Evolutionary conservation across 2,113 vertebrate species (phyloP).

Genomic region (Sander vitreus): DNA sequence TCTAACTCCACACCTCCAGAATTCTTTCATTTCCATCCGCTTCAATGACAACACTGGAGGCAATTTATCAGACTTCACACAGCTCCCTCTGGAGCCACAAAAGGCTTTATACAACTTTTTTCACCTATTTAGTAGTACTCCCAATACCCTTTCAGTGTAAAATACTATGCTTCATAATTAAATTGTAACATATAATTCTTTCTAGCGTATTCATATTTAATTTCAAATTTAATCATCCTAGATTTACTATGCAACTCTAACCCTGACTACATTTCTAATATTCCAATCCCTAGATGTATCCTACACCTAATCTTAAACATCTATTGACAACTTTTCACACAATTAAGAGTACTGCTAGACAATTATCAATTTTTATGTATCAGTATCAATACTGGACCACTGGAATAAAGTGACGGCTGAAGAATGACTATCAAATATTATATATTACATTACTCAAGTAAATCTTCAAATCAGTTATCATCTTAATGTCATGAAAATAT

Average conservation of each 20-base stretch:
- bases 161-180: background rate
- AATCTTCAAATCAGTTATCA: conserved; percentile 37
- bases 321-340: background rate
- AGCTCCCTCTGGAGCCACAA: background rate
- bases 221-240: background rate
- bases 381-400: conserved; percentile 6
- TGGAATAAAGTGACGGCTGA: background rate
- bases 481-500: conserved; percentile 57
- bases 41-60: conserved; percentile 3
- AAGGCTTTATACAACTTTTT: background rate
- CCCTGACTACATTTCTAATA: background rate
- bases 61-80: background rate
- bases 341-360: background rate
- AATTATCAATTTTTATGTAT: background rate
- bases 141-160: background rate
- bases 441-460: conserved; percentile 14
- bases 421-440: conserved; percentile 18
- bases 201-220: background rate
- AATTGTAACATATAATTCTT: background rate
- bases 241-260: background rate
- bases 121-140: background rate
- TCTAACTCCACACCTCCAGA: background rate
- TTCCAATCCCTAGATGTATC: background rate
- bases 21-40: background rate
- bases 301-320: background rate